Base-by-base conservation (phyloP, 2,888 invertebrate species). In the Abrostola tripartita region DNA sequence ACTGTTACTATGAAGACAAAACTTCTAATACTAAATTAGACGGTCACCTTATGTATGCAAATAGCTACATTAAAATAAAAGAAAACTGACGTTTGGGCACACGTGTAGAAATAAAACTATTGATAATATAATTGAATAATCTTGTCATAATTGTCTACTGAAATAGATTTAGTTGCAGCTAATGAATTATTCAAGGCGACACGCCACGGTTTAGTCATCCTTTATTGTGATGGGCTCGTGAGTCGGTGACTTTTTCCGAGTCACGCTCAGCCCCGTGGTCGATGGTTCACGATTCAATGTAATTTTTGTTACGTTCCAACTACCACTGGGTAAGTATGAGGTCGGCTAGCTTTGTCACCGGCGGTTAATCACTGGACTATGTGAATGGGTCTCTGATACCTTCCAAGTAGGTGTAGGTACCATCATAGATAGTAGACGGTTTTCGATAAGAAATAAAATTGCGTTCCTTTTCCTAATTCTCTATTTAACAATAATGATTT, bases 121-220 rank as follows among this genome's bases (percentile, higher is more conserved):
- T 8, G 41, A 50, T 53, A 64, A 65, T 54, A 50, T 53, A 64
- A 65, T 54, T 55, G n/a, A 40, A 50, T 68, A 61, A 61, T 53
- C 42, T 52, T 24, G n/a, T 35, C 37, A 35, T 56, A 56, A 53
- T 62, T 65, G 57, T 58, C 52, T 11, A 12, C 7, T 65, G n/a
- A 35, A 47, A 37, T 41, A 47, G 35, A 50, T 58, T 44, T 68
- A 52, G 60, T 67, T 73, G 73, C 61, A 76, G 42, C 54, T 79
- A 53, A 76, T 78, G 64, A 79, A 77, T 79, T 58, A 78, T 78
- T 79, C 79, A 78, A 51, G 52, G 40, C 50, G 51, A 38, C 65
- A 14, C 38, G 14, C 54, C 51, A 44, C 56, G 65, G 59, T 73
- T 76, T 73, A 76, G 63, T 68, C 77, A 76, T 74, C 51, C 50